These are phyloP conservation scores for Rhinolophus sinicus DNA, from an alignment of 2,113 vertebrate species.

Conservation along the genomic window DNA sequence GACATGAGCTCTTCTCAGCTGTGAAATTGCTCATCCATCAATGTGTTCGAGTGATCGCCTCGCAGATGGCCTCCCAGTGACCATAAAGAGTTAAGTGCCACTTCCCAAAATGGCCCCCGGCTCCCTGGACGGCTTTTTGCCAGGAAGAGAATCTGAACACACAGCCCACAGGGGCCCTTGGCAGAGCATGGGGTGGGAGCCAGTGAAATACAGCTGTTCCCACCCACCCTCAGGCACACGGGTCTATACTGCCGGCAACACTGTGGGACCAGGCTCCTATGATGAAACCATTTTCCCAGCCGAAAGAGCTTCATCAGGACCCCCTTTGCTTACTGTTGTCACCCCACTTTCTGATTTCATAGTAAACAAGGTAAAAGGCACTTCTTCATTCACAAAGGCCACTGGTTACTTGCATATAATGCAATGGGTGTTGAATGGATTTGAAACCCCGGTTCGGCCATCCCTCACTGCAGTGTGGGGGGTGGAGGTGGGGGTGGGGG, in stretches of 20 bases:
- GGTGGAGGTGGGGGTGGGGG: not conserved
- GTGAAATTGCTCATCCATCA: constrained; percentile 70
- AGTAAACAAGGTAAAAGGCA: not conserved
- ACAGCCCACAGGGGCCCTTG: not conserved
- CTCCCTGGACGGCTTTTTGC: not conserved
- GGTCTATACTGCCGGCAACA: not conserved
- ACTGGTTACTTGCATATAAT: rapidly evolving
- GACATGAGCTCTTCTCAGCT: constrained; percentile 47
- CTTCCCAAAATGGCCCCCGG: not conserved
- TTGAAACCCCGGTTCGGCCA: not conserved
- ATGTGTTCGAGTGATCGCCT: not conserved
- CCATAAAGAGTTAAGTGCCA: constrained; percentile 61
- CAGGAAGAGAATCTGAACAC: not conserved
- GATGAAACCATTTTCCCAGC: not conserved
- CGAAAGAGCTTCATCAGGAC: not conserved
- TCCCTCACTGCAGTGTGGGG: rapidly evolving
- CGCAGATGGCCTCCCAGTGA: constrained; percentile 34
- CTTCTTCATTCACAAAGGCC: not conserved
- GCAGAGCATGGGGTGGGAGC: not conserved
- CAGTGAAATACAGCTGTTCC: not conserved
- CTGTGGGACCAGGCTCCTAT: not conserved
- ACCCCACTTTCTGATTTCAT: not conserved
- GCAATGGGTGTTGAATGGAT: not conserved
- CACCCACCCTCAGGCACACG: rapidly evolving
- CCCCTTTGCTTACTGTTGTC: not conserved